phyloP scores from a whole-genome alignment of 2,113 vertebrate genomes.

The Cyanocitta stelleri region DNA sequence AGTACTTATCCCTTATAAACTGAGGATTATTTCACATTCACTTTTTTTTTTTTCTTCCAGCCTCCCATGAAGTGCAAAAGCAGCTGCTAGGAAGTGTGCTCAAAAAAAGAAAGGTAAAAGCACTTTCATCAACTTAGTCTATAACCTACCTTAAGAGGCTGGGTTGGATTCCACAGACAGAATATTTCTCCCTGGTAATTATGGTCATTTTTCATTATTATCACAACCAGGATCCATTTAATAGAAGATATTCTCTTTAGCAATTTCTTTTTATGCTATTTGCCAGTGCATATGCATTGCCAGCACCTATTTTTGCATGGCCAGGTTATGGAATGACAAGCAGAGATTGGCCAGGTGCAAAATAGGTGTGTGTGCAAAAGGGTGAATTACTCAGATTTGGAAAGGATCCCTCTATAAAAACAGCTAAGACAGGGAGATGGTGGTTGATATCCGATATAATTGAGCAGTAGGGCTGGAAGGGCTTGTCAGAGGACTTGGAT shows the following conservation, averaged over 20 bases:
- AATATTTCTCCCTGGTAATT: not conserved
- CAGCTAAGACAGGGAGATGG: not conserved
- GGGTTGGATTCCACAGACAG: not conserved
- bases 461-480: not conserved
- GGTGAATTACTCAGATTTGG: not conserved
- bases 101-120: not conserved
- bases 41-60: not conserved
- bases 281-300: not conserved
- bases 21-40: not conserved
- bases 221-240: not conserved
- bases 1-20: not conserved
- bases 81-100: not conserved
- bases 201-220: slow-evolving; percentile 2
- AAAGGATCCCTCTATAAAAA: not conserved
- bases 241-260: not conserved
- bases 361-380: not conserved
- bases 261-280: not conserved
- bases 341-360: not conserved
- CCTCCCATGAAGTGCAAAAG: not conserved
- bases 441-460: not conserved
- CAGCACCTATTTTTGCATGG: not conserved
- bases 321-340: not conserved
- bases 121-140: not conserved
- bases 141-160: not conserved
- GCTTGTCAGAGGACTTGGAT: not conserved